phyloP scores from a whole-genome alignment of 2,113 vertebrate species.

The Psephotus haematonotus region DNA sequence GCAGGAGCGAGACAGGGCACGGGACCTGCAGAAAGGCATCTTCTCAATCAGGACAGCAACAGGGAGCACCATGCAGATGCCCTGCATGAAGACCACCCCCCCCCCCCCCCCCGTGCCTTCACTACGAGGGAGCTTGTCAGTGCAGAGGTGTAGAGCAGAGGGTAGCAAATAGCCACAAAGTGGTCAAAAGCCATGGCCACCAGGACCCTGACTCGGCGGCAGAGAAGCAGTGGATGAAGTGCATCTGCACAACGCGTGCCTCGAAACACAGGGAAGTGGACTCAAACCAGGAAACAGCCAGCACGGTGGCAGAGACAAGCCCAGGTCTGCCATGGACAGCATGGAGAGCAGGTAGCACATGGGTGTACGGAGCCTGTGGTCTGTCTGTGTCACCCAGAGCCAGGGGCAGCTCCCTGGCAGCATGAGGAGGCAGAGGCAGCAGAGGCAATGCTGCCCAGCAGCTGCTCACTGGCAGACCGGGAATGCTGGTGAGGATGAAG shows the following conservation, averaged over 20 bases:
- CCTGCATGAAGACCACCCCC: neutral
- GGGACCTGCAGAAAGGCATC: constrained; percentile 11
- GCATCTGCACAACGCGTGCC: neutral
- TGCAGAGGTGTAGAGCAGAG: neutral
- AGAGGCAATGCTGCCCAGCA: neutral
- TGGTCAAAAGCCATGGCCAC: constrained; percentile 55
- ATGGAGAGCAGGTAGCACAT: constrained; percentile 33
- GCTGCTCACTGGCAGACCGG: neutral
- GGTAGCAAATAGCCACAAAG: constrained; percentile 29
- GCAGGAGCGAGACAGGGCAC: constrained; percentile 47
- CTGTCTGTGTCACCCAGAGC: neutral
- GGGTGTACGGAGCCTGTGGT: neutral
- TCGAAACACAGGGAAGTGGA: neutral
- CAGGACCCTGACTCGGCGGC: neutral
- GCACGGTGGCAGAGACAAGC: constrained; percentile 34
- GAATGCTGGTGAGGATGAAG: constrained; percentile 32
- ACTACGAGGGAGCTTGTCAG: neutral
- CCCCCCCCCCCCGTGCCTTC: too few relatives aligned
- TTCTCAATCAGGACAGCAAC: neutral
- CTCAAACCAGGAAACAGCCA: constrained; percentile 32
- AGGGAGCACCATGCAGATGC: neutral
- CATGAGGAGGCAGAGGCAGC: constrained; percentile 13
- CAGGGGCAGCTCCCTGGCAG: constrained; percentile 39
- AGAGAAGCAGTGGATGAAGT: constrained; percentile 50
- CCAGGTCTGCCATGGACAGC: constrained; percentile 40